Conservation (phyloP, 64 coral and sea anemone genomes). For the Montipora cactus region DNA sequence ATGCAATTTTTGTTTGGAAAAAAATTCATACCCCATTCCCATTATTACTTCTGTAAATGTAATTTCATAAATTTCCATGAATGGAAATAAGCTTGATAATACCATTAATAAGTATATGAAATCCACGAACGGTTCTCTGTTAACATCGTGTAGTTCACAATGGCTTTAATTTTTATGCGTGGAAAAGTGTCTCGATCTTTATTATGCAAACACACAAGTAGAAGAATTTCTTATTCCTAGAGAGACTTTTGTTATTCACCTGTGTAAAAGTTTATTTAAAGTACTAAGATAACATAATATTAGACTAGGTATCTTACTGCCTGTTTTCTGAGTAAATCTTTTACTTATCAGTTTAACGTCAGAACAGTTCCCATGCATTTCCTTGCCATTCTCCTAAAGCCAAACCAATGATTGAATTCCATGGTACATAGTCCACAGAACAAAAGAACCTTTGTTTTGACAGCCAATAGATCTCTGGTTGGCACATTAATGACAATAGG, state of each 20-base stretch:
- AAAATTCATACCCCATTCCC: no score
- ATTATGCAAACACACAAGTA: slow-evolving; percentile 12
- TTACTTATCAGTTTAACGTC: slow-evolving; percentile 2
- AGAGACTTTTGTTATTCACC: background rate
- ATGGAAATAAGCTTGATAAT: no score
- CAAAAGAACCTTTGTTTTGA: no score
- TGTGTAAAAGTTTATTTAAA: slow-evolving; percentile 16
- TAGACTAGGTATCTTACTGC: slow-evolving; percentile 6
- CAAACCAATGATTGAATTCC: background rate
- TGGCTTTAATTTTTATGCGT: background rate
- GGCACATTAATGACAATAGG: no score
- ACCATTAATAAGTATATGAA: no score
- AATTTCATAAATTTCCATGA: no score
- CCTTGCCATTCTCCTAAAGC: slow-evolving; percentile 27
- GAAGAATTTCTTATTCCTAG: slow-evolving; percentile 23
- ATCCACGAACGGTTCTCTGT: no score
- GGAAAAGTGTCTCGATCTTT: background rate
- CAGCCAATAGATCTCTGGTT: no score
- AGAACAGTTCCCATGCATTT: slow-evolving; percentile 38
- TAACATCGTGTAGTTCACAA: background rate
- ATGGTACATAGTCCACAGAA: no score
- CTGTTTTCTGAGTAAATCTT: slow-evolving; percentile 20
- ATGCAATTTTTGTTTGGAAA: no score
- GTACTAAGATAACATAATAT: background rate
- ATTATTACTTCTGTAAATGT: no score